These are phyloP conservation scores for Nemotelus pantherinus DNA, from an alignment of 2,888 invertebrate species.

Conservation along the genomic window DNA sequence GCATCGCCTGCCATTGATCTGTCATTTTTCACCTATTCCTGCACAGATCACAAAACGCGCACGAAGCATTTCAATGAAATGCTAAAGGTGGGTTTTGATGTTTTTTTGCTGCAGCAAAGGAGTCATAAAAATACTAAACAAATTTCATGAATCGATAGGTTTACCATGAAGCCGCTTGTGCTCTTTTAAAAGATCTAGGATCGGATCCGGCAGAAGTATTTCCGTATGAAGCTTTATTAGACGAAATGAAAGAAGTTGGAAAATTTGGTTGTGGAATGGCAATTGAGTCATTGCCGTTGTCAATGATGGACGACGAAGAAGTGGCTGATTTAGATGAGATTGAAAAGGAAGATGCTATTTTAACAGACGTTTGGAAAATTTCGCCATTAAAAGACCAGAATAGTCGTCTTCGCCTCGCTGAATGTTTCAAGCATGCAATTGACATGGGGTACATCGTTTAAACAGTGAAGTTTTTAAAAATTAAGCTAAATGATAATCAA, in stretches of 20 bases:
- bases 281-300: constrained; percentile 68
- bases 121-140: neutral
- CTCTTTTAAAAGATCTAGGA: constrained; percentile 69
- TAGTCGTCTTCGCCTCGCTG: constrained; percentile 71
- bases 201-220: constrained; percentile 69
- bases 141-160: constrained; percentile 61
- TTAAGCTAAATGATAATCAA: too few species aligned
- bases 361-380: constrained; percentile 74
- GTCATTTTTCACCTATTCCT: constrained; percentile 71
- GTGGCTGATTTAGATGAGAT: constrained; percentile 67
- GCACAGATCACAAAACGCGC: constrained; percentile 70
- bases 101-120: neutral
- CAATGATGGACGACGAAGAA: constrained; percentile 67
- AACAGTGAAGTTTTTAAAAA: constrained; percentile 13
- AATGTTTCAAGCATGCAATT: constrained; percentile 73
- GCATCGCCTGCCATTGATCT: constrained; percentile 70
- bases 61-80: constrained; percentile 68
- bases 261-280: constrained; percentile 68
- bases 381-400: constrained; percentile 70
- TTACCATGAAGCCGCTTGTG: constrained; percentile 70
- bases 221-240: constrained; percentile 57
- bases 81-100: constrained; percentile 53
- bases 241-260: constrained; percentile 66
- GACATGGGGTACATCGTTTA: constrained; percentile 68
- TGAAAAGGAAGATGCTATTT: constrained; percentile 56